phyloP scores from a whole-genome alignment of 2,797 vertebrate species.

The Thaleichthys pacificus region DNA sequence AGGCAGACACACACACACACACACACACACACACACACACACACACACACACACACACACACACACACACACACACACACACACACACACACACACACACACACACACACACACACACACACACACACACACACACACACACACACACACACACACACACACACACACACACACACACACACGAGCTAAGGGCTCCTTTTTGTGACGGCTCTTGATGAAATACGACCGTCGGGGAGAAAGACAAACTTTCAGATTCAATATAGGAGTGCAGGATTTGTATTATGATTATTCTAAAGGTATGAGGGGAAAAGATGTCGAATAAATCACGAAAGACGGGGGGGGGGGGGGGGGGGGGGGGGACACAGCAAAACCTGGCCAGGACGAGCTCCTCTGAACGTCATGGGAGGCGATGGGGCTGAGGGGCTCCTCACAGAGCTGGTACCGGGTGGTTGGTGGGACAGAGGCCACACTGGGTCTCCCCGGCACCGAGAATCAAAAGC shows the following conservation, averaged over 20 bases:
- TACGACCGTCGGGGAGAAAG: constrained; percentile 38
- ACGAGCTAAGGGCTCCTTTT: constrained; percentile 28
- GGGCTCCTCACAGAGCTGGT: not conserved
- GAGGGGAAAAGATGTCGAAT: constrained; percentile 12
- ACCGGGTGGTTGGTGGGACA: no score
- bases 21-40: not conserved
- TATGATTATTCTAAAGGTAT: constrained; percentile 43
- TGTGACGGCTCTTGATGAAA: constrained; percentile 47
- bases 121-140: not conserved
- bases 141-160: not conserved
- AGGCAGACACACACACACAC: not conserved
- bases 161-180: not conserved
- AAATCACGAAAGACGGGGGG: constrained; percentile 33
- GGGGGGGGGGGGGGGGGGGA: not conserved
- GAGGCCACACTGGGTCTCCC: constrained; percentile 27
- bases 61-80: not conserved
- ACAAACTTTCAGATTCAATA: constrained; percentile 48
- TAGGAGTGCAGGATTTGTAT: constrained; percentile 39
- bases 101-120: not conserved
- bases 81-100: not conserved
- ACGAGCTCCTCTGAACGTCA: constrained; percentile 48
- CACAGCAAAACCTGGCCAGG: no score
- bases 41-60: not conserved
- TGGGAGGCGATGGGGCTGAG: not conserved
- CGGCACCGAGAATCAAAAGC: constrained; percentile 53